Evolutionary conservation across 1,140 invertebrate genomes (phyloP).

Genomic region (Sminthurinus signatus): DNA sequence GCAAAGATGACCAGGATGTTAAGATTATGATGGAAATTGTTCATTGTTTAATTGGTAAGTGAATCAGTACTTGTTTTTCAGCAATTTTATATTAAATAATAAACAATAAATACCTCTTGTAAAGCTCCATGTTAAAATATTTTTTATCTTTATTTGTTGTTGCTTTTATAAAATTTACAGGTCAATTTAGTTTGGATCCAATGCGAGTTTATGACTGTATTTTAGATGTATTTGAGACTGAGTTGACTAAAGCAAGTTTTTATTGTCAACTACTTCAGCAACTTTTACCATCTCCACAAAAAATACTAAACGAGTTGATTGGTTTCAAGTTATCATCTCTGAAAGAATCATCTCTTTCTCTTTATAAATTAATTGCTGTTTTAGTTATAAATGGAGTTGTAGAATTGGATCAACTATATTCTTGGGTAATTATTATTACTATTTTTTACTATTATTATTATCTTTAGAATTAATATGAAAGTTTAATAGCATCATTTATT

Average conservation of each 20-base stretch:
- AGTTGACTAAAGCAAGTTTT: slow-evolving; percentile 55
- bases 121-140: too few relatives aligned
- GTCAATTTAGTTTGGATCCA: slow-evolving; percentile 98
- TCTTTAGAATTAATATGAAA: too few relatives aligned
- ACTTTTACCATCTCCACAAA: slow-evolving; percentile 76
- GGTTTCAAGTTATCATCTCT: slow-evolving; percentile 75
- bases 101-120: too few relatives aligned
- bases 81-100: background rate
- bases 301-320: slow-evolving; percentile 86
- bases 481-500: background rate
- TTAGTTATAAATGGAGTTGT: slow-evolving; percentile 83
- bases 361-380: slow-evolving; percentile 83
- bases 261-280: slow-evolving; percentile 77
- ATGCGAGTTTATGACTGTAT: slow-evolving; percentile 96
- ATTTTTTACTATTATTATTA: too few relatives aligned
- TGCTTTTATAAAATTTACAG: slow-evolving; percentile 55
- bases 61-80: background rate
- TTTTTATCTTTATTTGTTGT: too few relatives aligned
- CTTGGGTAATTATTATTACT: slow-evolving; percentile 60
- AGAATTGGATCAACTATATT: slow-evolving; percentile 77
- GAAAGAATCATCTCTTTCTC: slow-evolving; percentile 57
- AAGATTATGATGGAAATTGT: slow-evolving; percentile 56
- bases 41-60: slow-evolving; percentile 89
- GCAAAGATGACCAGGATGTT: slow-evolving; percentile 62
- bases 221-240: slow-evolving; percentile 91